Base-by-base conservation (phyloP, 2,888 invertebrate genomes). In the Bedellia somnulentella region DNA sequence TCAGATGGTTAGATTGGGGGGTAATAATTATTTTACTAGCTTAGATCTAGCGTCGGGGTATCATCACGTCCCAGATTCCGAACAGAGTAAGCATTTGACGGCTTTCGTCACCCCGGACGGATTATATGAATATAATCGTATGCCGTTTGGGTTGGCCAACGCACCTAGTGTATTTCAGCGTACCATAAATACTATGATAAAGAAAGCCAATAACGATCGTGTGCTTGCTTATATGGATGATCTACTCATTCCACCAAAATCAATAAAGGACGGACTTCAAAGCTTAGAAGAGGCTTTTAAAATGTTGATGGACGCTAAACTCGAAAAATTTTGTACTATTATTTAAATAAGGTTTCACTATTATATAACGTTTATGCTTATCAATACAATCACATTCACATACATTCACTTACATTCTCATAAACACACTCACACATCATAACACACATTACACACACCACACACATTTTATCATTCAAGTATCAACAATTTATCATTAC, bases 41-140 rank as follows among this genome's bases (percentile, higher is more conserved):
- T 9, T 45, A 8, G 44, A 46, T 18, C 42, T 45, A 43, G 42
- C 40, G 1, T 30, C 41, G 1, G 45, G 45, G 1, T 47, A 35
- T 23, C 43, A 46, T 17, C 44, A 45, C 9, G 45, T 49, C 8
- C 27, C 26, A 0, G 29, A 45, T n/a, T n/a, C n/a, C n/a, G n/a
- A n/a, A n/a, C n/a, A n/a, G 18, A 6, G 18, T 18, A 18, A 9
- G 30, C 33, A 4, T 32, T 24, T n/a, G 32, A 31, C 18, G 29
- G 27, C 9, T 17, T 33, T 11, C 18, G n/a, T n/a, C n/a, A n/a
- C n/a, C n/a, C n/a, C n/a, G n/a, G n/a, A n/a, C n/a, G n/a, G n/a
- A n/a, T n/a, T 18, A 18, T 33, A 21, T 15, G 27, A 35, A 15
- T 30, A 16, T 18, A 35, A 35, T 13, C 11, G 35, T 4, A 35